Evolutionary conservation across 2,888 invertebrate species (phyloP).

Genomic region (Scrobipalpa costella): DNA sequence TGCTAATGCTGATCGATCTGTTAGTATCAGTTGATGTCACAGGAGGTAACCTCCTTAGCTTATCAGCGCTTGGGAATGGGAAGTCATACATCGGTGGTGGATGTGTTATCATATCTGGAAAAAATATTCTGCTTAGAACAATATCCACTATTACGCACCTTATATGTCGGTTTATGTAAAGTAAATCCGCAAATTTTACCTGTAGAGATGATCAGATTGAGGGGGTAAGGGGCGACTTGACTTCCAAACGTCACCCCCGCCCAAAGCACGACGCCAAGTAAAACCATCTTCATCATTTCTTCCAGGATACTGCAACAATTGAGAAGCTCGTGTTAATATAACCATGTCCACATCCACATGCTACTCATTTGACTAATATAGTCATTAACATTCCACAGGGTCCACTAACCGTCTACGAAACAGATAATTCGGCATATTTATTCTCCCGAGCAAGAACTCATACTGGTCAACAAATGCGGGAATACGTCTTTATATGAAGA

Average conservation of each 20-base stretch:
- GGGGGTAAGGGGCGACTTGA: slow-evolving; percentile 71
- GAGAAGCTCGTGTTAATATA: slow-evolving; percentile 32
- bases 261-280: slow-evolving; percentile 74
- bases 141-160: neutral
- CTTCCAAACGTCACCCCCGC: slow-evolving; percentile 71
- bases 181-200: slow-evolving; percentile 47
- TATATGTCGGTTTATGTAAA: neutral
- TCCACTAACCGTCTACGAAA: slow-evolving; percentile 9
- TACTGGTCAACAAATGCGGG: slow-evolving; percentile 55
- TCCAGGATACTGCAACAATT: slow-evolving; percentile 73
- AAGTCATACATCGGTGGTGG: slow-evolving; percentile 77
- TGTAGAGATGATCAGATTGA: slow-evolving; percentile 63
- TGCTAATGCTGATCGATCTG: slow-evolving; percentile 79
- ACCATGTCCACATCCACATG: neutral
- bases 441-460: slow-evolving; percentile 41
- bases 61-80: slow-evolving; percentile 71
- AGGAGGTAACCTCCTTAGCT: slow-evolving; percentile 66
- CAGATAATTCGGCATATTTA: slow-evolving; percentile 6
- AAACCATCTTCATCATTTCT: slow-evolving; percentile 75
- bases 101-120: slow-evolving; percentile 65
- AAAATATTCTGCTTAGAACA: neutral
- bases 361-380: slow-evolving; percentile 7
- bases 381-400: slow-evolving; percentile 2
- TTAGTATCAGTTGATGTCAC: slow-evolving; percentile 78
- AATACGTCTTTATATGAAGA: slow-evolving; percentile 61